These are phyloP conservation scores for Orchestes rusci DNA, from an alignment of 2,888 invertebrate species.

Conservation along the genomic window DNA sequence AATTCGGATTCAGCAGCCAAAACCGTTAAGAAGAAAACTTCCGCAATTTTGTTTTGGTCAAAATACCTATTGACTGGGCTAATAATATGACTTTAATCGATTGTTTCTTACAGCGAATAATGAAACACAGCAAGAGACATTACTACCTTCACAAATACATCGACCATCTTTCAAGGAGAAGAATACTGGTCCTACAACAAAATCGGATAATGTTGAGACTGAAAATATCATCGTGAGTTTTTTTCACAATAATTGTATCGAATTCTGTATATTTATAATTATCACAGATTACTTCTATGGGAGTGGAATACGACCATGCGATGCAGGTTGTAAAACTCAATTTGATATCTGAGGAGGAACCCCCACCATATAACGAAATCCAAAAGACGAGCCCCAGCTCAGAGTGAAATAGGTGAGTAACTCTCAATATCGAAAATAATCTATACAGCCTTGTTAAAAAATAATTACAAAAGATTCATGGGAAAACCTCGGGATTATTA, in stretches of 20 bases:
- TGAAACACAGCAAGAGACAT: conserved; percentile 57
- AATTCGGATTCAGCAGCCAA: no score
- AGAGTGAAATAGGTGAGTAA: conserved; percentile 11
- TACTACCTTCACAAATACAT: conserved; percentile 45
- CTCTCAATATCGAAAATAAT: no score
- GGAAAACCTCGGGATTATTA: no score
- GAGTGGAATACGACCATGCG: conserved; percentile 41
- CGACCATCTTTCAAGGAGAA: conserved; percentile 48
- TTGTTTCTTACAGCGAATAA: conserved; percentile 39
- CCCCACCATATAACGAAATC: conserved; percentile 35
- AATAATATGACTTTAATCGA: no score
- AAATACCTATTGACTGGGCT: no score
- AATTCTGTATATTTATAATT: conserved; percentile 4
- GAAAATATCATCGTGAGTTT: conserved; percentile 38
- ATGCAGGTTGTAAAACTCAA: conserved; percentile 43
- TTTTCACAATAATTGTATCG: neutral
- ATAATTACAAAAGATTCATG: no score
- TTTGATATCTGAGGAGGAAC: conserved; percentile 43
- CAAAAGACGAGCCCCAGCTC: conserved; percentile 15
- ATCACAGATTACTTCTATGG: conserved; percentile 28
- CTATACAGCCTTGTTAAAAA: no score
- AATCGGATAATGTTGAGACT: conserved; percentile 51
- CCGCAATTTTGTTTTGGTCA: no score
- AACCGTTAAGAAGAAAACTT: no score
- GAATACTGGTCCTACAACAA: conserved; percentile 32